Evolutionary conservation across 92 coral and sea anemone species (phyloP), one percentile per base, ranked within the genome.

Genomic region (Montipora capitata): DNA sequence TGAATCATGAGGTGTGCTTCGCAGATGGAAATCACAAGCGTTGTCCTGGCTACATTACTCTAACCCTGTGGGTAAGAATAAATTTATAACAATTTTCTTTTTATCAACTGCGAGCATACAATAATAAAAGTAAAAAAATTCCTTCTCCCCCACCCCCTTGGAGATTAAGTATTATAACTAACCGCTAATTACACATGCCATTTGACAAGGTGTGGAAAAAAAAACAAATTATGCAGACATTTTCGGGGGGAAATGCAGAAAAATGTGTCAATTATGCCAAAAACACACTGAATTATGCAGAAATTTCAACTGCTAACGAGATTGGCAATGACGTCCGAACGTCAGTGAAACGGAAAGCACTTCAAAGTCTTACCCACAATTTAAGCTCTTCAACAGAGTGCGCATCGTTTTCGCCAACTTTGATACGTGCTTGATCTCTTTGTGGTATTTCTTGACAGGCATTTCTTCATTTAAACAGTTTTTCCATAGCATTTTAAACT

Each of bases 171-270:
- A n/a, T n/a, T n/a, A n/a, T n/a, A n/a, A n/a, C n/a, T n/a, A n/a
- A 74, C 78, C 62, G 61, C 62, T 74, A 68, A 40, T 68, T 40
- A 68, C 48, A 68, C 74, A 68, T 68, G 74, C 74, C 74, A 68
- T 68, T 49, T 68, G 49, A 68, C 74, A 68, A 68, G 49, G 74
- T 68, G 74, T 68, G 51, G 39, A 39, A 68, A 68, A 64, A 52
- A 52, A 52, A n/a, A n/a, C n/a, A n/a, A n/a, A n/a, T n/a, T 52
- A 2, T 52, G 58, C 58, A 4, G 58, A 52, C 58, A 10, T 52
- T 52, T 52, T 52, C 2, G 58, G 2, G 58, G 7, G 58, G 3
- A 52, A 4, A 52, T 52, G 58, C 58, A 10, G 58, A 52, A 52
- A 52, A 52, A n/a, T 52, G 58, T 52, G 58, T 52, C 58, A 52